phyloP scores from a whole-genome alignment of 2,888 invertebrate species.

The Trisateles emortualis region DNA sequence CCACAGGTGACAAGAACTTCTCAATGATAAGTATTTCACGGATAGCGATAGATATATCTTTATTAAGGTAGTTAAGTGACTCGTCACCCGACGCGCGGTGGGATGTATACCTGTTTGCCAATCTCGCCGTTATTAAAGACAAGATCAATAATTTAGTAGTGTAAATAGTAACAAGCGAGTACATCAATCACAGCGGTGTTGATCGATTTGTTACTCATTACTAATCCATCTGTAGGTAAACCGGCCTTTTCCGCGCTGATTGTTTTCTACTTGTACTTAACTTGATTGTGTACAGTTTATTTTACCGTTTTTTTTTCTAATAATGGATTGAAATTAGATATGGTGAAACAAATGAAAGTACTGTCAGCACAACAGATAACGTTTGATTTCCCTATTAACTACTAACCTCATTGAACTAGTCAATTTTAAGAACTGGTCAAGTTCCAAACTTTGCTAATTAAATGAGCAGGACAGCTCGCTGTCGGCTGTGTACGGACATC shows the following conservation, averaged over 20 bases:
- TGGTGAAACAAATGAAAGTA: neutral
- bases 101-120: too few relatives aligned
- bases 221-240: constrained; percentile 11
- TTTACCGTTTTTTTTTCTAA: constrained; percentile 11
- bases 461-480: neutral
- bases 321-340: neutral
- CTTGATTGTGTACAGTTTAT: constrained; percentile 3
- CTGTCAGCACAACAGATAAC: too few relatives aligned
- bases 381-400: too few relatives aligned
- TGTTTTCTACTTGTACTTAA: constrained; percentile 10
- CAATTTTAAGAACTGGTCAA: too few relatives aligned
- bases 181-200: neutral
- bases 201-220: constrained; percentile 17
- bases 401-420: too few relatives aligned
- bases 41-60: too few relatives aligned
- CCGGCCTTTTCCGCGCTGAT: constrained; percentile 12
- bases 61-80: too few relatives aligned
- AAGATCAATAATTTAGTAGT: neutral
- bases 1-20: too few relatives aligned
- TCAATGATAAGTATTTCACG: too few relatives aligned
- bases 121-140: too few relatives aligned
- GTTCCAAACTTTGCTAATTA: neutral
- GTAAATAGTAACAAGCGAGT: neutral
- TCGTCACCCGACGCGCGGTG: too few relatives aligned
- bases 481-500: neutral